Evolutionary conservation across 2,113 vertebrate species (phyloP).

Genomic region (Stomatorhinus ivindoensis): DNA sequence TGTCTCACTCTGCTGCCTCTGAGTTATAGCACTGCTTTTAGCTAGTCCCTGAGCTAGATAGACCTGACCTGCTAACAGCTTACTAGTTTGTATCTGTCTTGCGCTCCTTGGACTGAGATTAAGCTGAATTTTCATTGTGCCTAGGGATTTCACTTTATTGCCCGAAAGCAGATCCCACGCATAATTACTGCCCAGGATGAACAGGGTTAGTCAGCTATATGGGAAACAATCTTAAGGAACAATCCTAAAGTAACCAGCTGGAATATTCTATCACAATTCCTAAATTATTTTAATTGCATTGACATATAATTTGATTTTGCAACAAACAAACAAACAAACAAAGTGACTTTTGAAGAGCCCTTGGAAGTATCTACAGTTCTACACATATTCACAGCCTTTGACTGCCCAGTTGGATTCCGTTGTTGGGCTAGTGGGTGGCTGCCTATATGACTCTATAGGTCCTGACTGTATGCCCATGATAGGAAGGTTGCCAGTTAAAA

Average conservation of each 20-base stretch:
- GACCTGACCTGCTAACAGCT: not conserved
- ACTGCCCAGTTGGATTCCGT: not conserved
- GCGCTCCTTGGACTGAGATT: not conserved
- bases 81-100: not conserved
- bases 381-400: not conserved
- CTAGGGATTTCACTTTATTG: not conserved
- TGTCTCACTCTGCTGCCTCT: not conserved
- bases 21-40: not conserved
- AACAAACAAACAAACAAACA: not conserved
- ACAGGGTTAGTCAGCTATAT: not conserved
- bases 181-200: not conserved
- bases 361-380: not conserved
- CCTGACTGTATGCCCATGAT: not conserved
- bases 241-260: not conserved
- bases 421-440: not conserved
- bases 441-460: not conserved
- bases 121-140: not conserved
- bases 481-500: not conserved
- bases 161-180: not conserved
- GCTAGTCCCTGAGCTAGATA: not conserved
- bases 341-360: not conserved
- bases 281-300: not conserved
- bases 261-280: too few species aligned
- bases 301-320: not conserved
- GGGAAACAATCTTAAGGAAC: not conserved